Evolutionary conservation across 2,888 invertebrate genomes (phyloP), one percentile per base, ranked within the genome.

Genomic region (Drosophila macrospina): DNA sequence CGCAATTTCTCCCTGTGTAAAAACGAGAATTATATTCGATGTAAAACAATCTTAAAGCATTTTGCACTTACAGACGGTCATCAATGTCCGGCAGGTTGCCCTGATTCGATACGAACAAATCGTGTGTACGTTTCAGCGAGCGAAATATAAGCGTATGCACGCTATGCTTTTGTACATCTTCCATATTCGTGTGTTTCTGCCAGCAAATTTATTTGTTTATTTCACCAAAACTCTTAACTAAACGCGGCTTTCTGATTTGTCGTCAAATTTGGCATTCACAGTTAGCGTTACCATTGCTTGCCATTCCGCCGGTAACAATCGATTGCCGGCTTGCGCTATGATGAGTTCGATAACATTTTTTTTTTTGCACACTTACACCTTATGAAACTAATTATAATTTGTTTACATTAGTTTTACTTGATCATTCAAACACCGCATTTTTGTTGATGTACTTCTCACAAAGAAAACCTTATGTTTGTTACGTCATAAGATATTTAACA

Each of bases 61-160:
- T 39, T 5, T 7, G 8, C 48, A 80, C 74, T 80, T 93, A 97
- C 97, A 97, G 95, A 91, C 94, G 94, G 56, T 96, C 96, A 91
- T 98, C 98, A 41, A 96, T 94, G 52, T 96, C 95, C 4, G 98
- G 98, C 56, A 98, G 93, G 69, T 95, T 93, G 24, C 96, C 96
- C 91, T 98, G 98, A 91, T 98, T 98, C 11, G 97, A 95, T 47
- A 98, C 93, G 92, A 99, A 99, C 96, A 99, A 97, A 92, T 99
- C 99, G 91, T 99, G 99, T 0, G 98, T 98, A 89, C 99, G 93
- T 92, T 99, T 99, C 74, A 99, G 92, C 6, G 99, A 99, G 78
- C 99, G 95, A 91, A 99, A 99, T 74, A 99, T 98, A 72, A 99
- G 93, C 0, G 98, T 99, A 91, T 99, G 99, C 0, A 99, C 98